These are phyloP conservation scores for Peromyscus californicus DNA, from an alignment of 2,113 vertebrate genomes.

Conservation along the genomic window DNA sequence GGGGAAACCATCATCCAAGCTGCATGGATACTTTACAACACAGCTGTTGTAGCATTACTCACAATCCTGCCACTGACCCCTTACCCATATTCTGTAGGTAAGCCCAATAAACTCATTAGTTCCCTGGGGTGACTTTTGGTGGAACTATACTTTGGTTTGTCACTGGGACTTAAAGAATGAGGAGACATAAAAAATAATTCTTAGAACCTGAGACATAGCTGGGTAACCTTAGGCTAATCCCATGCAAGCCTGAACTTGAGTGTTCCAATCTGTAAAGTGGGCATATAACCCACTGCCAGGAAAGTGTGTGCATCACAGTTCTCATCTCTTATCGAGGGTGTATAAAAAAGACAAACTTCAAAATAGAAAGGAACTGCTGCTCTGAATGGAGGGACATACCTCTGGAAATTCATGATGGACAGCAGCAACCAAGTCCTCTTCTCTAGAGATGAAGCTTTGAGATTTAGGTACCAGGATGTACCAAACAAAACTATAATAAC, in stretches of 20 bases:
- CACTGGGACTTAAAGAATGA: neutral
- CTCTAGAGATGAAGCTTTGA: neutral
- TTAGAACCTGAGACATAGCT: neutral
- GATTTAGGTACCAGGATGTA: neutral
- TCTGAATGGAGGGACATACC: neutral
- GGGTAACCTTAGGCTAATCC: neutral
- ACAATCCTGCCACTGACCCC: neutral
- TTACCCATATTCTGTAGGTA: neutral
- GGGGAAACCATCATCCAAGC: neutral
- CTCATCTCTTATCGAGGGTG: neutral
- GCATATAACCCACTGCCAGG: neutral
- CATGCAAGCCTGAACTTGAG: neutral
- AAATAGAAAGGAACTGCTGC: neutral
- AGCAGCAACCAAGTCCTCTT: neutral
- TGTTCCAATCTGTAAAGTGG: neutral
- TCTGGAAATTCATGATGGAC: neutral
- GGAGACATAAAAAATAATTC: no score
- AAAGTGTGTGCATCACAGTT: neutral
- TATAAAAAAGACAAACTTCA: fast-evolving
- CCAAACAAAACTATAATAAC: neutral
- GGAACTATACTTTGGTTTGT: neutral
- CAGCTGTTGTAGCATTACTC: neutral
- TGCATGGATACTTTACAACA: neutral
- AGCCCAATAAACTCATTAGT: neutral
- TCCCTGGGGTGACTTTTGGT: neutral